phyloP scores from a whole-genome alignment of 2,888 invertebrate species.

The Dyspetes luteomarginatus region DNA sequence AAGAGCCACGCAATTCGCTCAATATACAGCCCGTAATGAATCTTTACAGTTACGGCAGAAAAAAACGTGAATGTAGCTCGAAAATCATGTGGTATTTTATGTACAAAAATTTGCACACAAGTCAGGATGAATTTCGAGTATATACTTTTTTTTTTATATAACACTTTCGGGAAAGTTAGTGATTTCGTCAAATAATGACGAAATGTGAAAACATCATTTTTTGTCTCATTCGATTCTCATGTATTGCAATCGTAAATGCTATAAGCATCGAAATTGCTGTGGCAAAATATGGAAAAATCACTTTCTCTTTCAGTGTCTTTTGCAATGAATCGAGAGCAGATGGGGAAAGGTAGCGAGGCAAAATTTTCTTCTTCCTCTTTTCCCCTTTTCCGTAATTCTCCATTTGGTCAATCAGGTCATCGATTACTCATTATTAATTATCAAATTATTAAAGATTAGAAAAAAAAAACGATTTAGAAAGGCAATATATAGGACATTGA shows the following conservation, averaged over 20 bases:
- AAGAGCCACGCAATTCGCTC: neutral
- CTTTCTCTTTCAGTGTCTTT: constrained; percentile 19
- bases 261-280: constrained; percentile 3
- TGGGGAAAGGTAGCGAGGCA: constrained; percentile 18
- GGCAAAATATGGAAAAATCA: constrained; percentile 21
- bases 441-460: neutral
- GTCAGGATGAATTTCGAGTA: neutral
- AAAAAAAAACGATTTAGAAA: neutral
- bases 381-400: neutral
- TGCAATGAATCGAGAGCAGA: constrained; percentile 11
- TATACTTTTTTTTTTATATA: neutral
- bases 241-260: constrained; percentile 9
- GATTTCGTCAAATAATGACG: neutral
- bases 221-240: neutral
- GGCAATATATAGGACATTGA: neutral
- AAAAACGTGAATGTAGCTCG: neutral
- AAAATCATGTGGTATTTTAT: neutral
- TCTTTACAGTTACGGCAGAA: neutral
- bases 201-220: neutral
- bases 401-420: neutral
- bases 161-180: constrained; percentile 21
- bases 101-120: neutral
- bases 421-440: neutral
- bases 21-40: neutral
- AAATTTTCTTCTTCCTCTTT: constrained; percentile 23